Evolutionary conservation across 2,113 vertebrate genomes (phyloP).

Genomic region (Smithornis capensis): DNA sequence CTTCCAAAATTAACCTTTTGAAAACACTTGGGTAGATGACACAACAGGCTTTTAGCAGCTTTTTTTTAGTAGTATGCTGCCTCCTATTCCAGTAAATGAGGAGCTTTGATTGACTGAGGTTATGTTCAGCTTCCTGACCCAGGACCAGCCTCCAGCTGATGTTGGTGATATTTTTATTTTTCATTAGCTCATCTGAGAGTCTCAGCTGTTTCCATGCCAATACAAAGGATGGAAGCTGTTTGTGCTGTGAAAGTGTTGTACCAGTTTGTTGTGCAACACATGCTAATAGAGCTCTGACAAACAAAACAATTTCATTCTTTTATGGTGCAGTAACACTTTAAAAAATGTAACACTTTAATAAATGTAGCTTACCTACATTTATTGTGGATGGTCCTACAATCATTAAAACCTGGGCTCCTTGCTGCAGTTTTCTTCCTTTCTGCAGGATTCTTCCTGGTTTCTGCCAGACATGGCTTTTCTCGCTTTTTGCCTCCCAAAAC

Average conservation of each 20-base stretch:
- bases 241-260: fast-evolving
- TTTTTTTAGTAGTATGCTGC: not conserved
- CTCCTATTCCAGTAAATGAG: conserved; percentile 15
- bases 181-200: not conserved
- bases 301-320: not conserved
- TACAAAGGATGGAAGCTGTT: not conserved
- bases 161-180: conserved; percentile 10
- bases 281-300: not conserved
- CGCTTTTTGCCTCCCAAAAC: not conserved
- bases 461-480: not conserved
- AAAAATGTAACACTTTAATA: not conserved
- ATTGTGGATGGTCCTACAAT: fast-evolving
- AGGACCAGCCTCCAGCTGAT: not conserved
- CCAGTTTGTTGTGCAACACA: not conserved
- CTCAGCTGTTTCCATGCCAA: not conserved
- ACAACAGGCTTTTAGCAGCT: not conserved
- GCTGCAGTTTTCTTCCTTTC: too few relatives aligned
- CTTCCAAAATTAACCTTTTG: conserved; percentile 49
- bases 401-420: not conserved
- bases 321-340: not conserved
- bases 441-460: not conserved
- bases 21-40: conserved; percentile 5
- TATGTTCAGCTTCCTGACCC: not conserved
- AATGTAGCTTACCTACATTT: not conserved
- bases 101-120: not conserved